Evolutionary conservation across 2,888 invertebrate genomes (phyloP).

Genomic region (Phanerotoma sp.): DNA sequence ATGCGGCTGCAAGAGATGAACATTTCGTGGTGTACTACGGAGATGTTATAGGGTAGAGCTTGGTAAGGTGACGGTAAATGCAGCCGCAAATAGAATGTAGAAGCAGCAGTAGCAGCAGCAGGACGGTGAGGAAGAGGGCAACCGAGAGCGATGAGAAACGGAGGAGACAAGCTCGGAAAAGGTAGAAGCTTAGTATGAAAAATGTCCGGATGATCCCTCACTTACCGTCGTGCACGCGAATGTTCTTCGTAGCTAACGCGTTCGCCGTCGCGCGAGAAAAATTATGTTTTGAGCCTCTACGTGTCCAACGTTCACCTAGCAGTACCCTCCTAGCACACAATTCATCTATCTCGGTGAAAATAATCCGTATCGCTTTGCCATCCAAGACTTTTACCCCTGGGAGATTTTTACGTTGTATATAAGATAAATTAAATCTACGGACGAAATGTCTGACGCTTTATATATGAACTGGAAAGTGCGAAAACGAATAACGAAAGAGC

Average conservation of each 20-base stretch:
- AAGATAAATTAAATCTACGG: constrained; percentile 10
- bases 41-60: constrained; percentile 16
- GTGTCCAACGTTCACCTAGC: constrained; percentile 9
- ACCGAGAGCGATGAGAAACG: constrained; percentile 24
- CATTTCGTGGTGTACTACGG: constrained; percentile 12
- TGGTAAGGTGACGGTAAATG: constrained; percentile 27
- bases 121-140: not conserved
- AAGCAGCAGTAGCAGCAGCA: constrained; percentile 19
- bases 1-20: constrained; percentile 33
- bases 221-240: constrained; percentile 31
- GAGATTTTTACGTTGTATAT: constrained; percentile 2
- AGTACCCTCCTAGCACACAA: not conserved
- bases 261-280: constrained; percentile 38
- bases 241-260: constrained; percentile 16
- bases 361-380: constrained; percentile 8
- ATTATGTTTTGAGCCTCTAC: constrained; percentile 42
- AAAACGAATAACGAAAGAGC: constrained; percentile 18
- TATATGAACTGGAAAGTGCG: constrained; percentile 13
- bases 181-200: constrained; percentile 48
- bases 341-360: constrained; percentile 3
- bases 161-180: constrained; percentile 25
- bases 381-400: not conserved
- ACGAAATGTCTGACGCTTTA: not conserved
- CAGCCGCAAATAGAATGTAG: constrained; percentile 31
- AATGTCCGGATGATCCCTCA: constrained; percentile 47